phyloP scores from a whole-genome alignment of 2,113 vertebrate species.

The Aptenodytes forsteri region DNA sequence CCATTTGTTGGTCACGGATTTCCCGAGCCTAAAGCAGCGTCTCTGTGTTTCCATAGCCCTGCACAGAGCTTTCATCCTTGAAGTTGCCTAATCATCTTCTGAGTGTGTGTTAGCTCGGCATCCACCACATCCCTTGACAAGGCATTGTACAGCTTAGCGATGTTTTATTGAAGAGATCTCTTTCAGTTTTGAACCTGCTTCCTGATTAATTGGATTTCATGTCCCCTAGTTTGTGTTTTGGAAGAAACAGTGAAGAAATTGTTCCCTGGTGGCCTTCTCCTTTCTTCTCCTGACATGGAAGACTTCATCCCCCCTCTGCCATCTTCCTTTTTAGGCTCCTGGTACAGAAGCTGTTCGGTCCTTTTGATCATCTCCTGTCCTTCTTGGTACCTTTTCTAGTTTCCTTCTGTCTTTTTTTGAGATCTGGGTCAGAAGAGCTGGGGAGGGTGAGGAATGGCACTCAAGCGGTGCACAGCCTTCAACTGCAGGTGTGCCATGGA shows the following conservation, averaged over 20 bases:
- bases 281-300: background rate
- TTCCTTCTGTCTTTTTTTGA: background rate
- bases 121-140: accelerated
- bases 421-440: background rate
- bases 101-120: accelerated
- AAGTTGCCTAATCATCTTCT: background rate
- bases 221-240: background rate
- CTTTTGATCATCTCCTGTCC: background rate
- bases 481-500: accelerated
- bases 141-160: background rate
- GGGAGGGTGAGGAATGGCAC: background rate
- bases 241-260: background rate
- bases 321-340: background rate
- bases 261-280: background rate
- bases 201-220: background rate
- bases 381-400: background rate
- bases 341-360: background rate
- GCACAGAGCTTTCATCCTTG: background rate
- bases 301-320: background rate
- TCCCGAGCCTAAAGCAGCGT: accelerated
- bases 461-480: accelerated
- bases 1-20: accelerated
- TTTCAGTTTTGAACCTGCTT: background rate
- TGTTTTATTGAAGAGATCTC: background rate
- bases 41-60: accelerated